These are phyloP conservation scores for Neomonachus schauinslandi DNA, from an alignment of 2,113 vertebrate genomes.

Conservation along the genomic window DNA sequence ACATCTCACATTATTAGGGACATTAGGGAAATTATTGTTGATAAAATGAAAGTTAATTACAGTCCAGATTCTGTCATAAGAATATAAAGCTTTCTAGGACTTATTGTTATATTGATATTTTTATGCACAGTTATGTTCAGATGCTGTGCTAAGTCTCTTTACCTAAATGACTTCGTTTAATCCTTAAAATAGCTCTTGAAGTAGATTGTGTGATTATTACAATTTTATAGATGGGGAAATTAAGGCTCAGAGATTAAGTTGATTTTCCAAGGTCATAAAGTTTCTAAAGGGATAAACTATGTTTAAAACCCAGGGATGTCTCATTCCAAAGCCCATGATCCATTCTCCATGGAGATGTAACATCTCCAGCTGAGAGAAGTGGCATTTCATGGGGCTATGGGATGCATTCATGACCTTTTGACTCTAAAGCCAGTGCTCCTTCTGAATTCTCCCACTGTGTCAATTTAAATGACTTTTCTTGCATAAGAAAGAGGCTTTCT, in stretches of 20 bases:
- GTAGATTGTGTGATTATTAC: background rate
- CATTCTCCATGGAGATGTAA: background rate
- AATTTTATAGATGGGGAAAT: background rate
- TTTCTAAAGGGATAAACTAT: background rate
- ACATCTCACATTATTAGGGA: background rate
- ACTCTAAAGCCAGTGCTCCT: background rate
- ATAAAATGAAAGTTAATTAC: constrained; percentile 34
- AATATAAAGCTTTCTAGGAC: background rate
- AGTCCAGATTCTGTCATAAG: constrained; percentile 7
- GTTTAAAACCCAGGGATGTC: background rate
- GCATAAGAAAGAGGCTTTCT: background rate
- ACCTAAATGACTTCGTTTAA: constrained; percentile 1
- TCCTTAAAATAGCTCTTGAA: constrained; percentile 32
- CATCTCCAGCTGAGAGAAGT: background rate
- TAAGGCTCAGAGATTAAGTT: background rate
- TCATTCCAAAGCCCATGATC: background rate
- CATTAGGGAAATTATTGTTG: background rate
- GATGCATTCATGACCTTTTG: background rate
- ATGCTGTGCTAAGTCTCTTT: background rate
- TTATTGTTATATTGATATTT: constrained; percentile 37
- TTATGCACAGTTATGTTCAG: background rate
- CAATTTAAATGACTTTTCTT: background rate
- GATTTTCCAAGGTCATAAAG: background rate
- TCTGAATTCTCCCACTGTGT: background rate
- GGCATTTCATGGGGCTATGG: background rate